Evolutionary conservation across 2,888 invertebrate species (phyloP), one percentile per base, ranked within the genome.

Genomic region (Orchesellides sinensis): DNA sequence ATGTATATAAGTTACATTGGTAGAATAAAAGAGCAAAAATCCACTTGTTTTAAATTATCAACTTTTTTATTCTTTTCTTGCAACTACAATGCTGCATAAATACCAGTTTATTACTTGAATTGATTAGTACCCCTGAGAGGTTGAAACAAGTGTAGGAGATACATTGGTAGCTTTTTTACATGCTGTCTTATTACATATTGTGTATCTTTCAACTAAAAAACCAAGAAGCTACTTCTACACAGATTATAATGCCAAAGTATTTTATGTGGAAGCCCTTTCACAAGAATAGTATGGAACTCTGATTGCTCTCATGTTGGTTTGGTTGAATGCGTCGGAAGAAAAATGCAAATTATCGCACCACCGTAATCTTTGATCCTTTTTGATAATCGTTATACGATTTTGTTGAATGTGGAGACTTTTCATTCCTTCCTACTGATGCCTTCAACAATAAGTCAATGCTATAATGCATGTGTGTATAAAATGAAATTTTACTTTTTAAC

Each of bases 101-200:
- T 75, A 75, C 75, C 54, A 75, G 75, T 54, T 75, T 75, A 74
- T 75, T 66, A 45, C 66, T 29, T 66, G 75, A 75, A 75, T 75
- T 75, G 75, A 75, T 75, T 75, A 66, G 45, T 66, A 56, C 75
- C 75, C n/a, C 75, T 29, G 40, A 75, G 75, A 75, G 45, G 17
- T 45, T 66, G 23, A 65, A 66, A 45, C 56, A 54, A 75, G 19
- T 56, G 14, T 19, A 27, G 6, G n/a, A 29, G 6, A 29, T 29
- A 61, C n/a, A n/a, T n/a, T n/a, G n/a, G 21, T 21, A 52, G 52
- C n/a, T 4, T 52, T 10, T 49, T 49, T 49, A 3, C 49, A 49
- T n/a, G n/a, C n/a, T n/a, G n/a, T 14, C 17, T 49, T 17, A 49
- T 14, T 49, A 3, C 6, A 49, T 5, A 10, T 32, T 32, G 32